Percentiles rank a stretch among this genome's conserved stretches.
phyloP scores from a whole-genome alignment of 2,888 invertebrate species.

The Cerastis leucographa region DNA sequence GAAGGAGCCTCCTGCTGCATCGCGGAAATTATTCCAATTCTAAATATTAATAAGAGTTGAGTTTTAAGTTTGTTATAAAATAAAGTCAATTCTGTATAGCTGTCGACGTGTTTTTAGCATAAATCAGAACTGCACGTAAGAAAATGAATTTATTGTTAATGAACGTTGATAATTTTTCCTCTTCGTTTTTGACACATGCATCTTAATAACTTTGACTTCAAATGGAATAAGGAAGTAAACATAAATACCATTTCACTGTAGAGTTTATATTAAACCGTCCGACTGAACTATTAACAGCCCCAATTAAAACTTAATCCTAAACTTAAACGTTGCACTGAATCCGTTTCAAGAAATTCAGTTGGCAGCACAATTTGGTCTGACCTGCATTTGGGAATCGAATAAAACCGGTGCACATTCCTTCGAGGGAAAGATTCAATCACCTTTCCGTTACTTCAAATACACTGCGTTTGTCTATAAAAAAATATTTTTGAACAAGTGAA shows the following conservation, averaged over 20 bases:
- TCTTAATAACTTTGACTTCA: background rate
- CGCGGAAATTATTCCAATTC: background rate
- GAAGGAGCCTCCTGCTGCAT: background rate
- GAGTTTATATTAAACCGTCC: conserved; percentile 4
- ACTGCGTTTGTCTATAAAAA: conserved; percentile 35
- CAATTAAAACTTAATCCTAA: conserved; percentile 32
- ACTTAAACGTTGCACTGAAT: conserved; percentile 42
- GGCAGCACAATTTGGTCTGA: conserved; percentile 51
- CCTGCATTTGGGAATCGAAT: conserved; percentile 66
- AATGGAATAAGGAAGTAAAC: conserved; percentile 6
- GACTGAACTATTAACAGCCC: conserved; percentile 3
- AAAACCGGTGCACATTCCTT: conserved; percentile 58
- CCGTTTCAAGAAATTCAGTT: conserved; percentile 49
- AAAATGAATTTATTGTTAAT: background rate
- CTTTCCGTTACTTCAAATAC: conserved; percentile 54
- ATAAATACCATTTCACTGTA: background rate
- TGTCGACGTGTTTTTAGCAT: no score
- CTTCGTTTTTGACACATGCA: background rate
- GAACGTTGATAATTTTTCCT: background rate
- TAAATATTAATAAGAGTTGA: background rate
- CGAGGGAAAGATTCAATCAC: conserved; percentile 64
- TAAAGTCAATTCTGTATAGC: background rate
- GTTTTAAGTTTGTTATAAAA: background rate
- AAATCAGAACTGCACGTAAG: background rate
- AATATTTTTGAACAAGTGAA: conserved; percentile 7